Percentiles rank a stretch among this genome's conserved stretches.
These are phyloP conservation scores for Aphelocoma californica DNA, from an alignment of 2,797 vertebrate species.

Conservation along the genomic window DNA sequence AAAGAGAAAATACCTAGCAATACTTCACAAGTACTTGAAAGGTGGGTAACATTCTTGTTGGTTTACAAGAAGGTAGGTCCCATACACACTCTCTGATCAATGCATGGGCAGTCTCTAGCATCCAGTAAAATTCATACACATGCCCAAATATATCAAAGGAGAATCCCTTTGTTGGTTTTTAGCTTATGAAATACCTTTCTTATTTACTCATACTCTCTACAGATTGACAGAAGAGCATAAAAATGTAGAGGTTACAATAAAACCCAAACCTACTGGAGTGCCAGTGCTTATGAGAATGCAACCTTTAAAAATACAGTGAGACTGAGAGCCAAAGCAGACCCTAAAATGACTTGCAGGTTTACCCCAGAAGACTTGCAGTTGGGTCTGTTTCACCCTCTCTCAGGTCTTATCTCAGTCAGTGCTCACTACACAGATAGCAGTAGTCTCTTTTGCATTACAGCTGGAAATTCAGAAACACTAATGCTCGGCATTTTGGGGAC, in stretches of 20 bases:
- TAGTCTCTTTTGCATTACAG: not conserved
- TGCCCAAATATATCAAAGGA: not conserved
- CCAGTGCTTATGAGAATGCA: not conserved
- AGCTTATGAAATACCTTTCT: not conserved
- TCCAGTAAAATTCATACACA: not conserved
- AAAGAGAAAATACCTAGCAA: not conserved
- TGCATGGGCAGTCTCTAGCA: not conserved
- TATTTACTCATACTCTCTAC: not conserved
- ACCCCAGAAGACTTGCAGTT: not conserved
- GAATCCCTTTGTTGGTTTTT: not conserved
- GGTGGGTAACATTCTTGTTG: too few relatives aligned
- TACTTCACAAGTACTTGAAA: not conserved
- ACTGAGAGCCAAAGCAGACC: not conserved
- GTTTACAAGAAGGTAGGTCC: not conserved
- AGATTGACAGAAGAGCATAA: not conserved
- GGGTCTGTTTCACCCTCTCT: not conserved
- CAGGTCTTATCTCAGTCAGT: not conserved
- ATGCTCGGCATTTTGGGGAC: not conserved
- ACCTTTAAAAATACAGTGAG: not conserved
- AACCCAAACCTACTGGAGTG: not conserved
- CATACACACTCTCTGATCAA: not conserved
- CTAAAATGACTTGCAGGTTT: not conserved
- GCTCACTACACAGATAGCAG: not conserved
- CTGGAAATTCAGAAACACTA: not conserved
- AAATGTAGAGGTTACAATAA: not conserved